Evolutionary conservation across 2,888 invertebrate genomes (phyloP).

Genomic region (Cantharis rufa): DNA sequence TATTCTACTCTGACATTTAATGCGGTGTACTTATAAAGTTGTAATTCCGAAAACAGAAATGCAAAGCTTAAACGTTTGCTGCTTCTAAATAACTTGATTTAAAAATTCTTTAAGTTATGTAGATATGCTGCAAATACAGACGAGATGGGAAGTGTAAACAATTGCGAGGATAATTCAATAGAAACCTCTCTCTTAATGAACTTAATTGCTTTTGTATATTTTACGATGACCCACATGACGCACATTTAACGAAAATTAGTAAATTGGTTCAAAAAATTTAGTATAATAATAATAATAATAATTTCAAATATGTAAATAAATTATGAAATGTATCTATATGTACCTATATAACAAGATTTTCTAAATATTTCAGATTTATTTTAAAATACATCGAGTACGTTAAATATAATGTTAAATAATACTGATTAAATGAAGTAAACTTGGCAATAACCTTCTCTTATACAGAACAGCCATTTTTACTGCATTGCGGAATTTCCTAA

Average conservation of each 20-base stretch:
- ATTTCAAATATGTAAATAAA: not conserved
- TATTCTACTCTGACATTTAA: conserved; percentile 21
- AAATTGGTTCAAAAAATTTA: not conserved
- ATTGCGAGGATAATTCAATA: not conserved
- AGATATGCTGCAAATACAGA: not conserved
- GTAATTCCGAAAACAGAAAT: conserved; percentile 21
- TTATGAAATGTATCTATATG: not conserved
- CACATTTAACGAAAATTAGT: not conserved
- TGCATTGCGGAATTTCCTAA: conserved; percentile 9
- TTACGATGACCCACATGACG: not conserved
- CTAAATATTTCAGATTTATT: not conserved
- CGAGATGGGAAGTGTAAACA: not conserved
- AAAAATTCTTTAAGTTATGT: conserved; percentile 8
- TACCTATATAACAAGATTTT: no score
- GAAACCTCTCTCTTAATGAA: not conserved
- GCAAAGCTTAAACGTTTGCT: conserved; percentile 12
- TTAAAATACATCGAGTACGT: not conserved
- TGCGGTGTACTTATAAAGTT: conserved; percentile 18
- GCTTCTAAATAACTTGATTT: conserved; percentile 11
- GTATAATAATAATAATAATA: not conserved
- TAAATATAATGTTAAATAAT: not conserved
- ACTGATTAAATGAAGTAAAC: not conserved
- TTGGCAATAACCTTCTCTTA: conserved; percentile 1
- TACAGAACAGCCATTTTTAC: conserved; percentile 5
- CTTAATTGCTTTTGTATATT: not conserved